Percentiles rank a stretch among this genome's conserved stretches.
phyloP scores from a whole-genome alignment of 2,113 vertebrate species.

The Micromys minutus region DNA sequence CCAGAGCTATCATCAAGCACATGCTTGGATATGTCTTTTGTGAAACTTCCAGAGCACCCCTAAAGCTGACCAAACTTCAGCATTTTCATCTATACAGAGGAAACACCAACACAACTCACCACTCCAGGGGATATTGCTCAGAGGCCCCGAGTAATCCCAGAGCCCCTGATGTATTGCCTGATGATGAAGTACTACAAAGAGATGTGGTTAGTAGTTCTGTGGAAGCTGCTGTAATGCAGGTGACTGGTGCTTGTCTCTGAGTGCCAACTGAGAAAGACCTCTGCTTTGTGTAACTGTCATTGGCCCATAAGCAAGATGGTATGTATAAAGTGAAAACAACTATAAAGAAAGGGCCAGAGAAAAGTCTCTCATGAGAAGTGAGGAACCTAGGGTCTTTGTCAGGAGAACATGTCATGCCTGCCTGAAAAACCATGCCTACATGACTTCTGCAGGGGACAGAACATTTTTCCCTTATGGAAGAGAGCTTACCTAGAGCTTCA shows the following conservation, averaged over 20 bases:
- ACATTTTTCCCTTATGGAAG: no score
- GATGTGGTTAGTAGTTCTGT: no score
- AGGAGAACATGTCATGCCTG: not conserved
- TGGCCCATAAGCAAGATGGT: not conserved
- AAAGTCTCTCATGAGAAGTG: not conserved
- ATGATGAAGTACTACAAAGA: not conserved
- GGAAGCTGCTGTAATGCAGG: not conserved
- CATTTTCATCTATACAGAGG: not conserved
- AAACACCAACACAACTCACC: no score
- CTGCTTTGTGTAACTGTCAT: not conserved
- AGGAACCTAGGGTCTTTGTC: no score
- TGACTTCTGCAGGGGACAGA: accelerated
- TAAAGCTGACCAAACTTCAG: not conserved
- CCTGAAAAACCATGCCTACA: accelerated
- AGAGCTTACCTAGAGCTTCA: not conserved
- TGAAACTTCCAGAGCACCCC: not conserved
- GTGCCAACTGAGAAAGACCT: no score
- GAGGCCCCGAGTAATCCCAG: no score
- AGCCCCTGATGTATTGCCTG: not conserved
- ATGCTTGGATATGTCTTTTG: no score
- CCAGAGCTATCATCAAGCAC: not conserved
- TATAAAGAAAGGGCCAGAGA: not conserved
- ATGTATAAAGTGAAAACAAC: not conserved
- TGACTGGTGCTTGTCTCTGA: not conserved
- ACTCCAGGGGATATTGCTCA: not conserved